These are phyloP conservation scores for Diplodus puntazzo DNA, from an alignment of 2,797 vertebrate species.

Conservation along the genomic window DNA sequence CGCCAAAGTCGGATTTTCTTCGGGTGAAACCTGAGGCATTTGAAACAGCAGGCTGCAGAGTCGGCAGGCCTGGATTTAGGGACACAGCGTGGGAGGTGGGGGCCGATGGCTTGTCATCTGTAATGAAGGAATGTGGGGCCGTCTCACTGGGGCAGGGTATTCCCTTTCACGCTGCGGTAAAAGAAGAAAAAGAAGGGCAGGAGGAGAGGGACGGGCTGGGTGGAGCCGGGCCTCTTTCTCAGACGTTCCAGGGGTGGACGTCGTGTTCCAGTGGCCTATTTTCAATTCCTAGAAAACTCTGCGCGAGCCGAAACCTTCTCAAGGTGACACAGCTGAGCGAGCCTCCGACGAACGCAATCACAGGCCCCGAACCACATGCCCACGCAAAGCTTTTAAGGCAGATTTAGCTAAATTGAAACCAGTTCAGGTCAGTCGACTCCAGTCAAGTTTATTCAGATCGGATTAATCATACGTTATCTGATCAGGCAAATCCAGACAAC, in stretches of 20 bases:
- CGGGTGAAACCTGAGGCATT: slow-evolving; percentile 74
- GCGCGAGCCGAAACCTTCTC: slow-evolving; percentile 29
- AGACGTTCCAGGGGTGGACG: slow-evolving; percentile 46
- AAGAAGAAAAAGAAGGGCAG: slow-evolving; percentile 49
- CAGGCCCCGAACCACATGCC: not conserved
- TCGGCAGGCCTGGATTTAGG: slow-evolving; percentile 60
- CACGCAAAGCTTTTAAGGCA: slow-evolving; percentile 16
- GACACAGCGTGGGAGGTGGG: slow-evolving; percentile 5
- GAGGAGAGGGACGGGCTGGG: slow-evolving; percentile 51
- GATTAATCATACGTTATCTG: slow-evolving; percentile 24
- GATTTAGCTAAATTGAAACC: slow-evolving; percentile 35
- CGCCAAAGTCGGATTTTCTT: slow-evolving; percentile 64
- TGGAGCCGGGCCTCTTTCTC: slow-evolving; percentile 56
- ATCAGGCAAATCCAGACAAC: slow-evolving; percentile 15
- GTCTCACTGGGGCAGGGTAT: slow-evolving; percentile 73
- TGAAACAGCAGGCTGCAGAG: slow-evolving; percentile 70
- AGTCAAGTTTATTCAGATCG: slow-evolving; percentile 40
- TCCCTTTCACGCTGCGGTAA: slow-evolving; percentile 71
- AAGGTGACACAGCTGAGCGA: slow-evolving; percentile 32
- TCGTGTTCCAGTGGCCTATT: slow-evolving; percentile 71
- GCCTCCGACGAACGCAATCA: slow-evolving; percentile 12
- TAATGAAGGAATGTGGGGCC: slow-evolving; percentile 80
- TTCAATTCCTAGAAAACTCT: slow-evolving; percentile 60
- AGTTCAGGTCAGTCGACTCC: slow-evolving; percentile 17
- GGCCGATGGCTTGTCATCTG: slow-evolving; percentile 68